phyloP scores from a whole-genome alignment of 2,797 vertebrate species.

The Typhlichthys subterraneus region DNA sequence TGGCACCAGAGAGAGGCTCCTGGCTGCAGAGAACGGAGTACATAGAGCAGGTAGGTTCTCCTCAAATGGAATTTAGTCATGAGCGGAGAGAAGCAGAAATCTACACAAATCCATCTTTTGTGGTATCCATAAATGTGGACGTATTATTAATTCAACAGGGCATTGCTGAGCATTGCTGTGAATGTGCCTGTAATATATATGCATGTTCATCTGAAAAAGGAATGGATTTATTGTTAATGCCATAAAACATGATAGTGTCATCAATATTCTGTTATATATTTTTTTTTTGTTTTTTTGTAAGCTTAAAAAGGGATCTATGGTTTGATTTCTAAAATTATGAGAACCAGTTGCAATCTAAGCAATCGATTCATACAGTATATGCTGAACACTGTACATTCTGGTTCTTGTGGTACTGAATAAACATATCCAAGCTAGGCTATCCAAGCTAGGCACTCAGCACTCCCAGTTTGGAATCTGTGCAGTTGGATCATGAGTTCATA shows the following conservation, averaged over 20 bases:
- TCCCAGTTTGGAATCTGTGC: slow-evolving; percentile 61
- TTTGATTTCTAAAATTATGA: background rate
- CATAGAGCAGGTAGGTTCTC: slow-evolving; percentile 76
- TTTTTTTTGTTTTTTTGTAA: background rate
- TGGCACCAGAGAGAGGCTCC: slow-evolving; percentile 62
- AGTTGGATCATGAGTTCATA: slow-evolving; percentile 59
- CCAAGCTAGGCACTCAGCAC: slow-evolving; percentile 47
- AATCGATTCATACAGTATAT: slow-evolving; percentile 15
- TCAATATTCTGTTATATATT: too few relatives aligned
- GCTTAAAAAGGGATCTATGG: background rate
- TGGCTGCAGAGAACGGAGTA: slow-evolving; percentile 62
- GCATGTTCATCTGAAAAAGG: too few relatives aligned
- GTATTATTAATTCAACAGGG: too few relatives aligned
- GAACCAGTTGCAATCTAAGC: background rate
- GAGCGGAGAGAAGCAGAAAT: slow-evolving; percentile 26
- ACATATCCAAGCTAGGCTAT: slow-evolving; percentile 19
- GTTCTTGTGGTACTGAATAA: slow-evolving; percentile 17
- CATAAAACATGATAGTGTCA: too few relatives aligned
- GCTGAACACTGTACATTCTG: slow-evolving; percentile 16
- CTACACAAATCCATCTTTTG: slow-evolving; percentile 7
- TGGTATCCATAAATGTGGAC: background rate
- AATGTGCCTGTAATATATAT: background rate
- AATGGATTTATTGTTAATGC: too few relatives aligned
- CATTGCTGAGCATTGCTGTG: background rate
- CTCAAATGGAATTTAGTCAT: slow-evolving; percentile 29